These are phyloP conservation scores for Brachyalestes nurse DNA, from an alignment of 2,797 vertebrate species.

Conservation along the genomic window DNA sequence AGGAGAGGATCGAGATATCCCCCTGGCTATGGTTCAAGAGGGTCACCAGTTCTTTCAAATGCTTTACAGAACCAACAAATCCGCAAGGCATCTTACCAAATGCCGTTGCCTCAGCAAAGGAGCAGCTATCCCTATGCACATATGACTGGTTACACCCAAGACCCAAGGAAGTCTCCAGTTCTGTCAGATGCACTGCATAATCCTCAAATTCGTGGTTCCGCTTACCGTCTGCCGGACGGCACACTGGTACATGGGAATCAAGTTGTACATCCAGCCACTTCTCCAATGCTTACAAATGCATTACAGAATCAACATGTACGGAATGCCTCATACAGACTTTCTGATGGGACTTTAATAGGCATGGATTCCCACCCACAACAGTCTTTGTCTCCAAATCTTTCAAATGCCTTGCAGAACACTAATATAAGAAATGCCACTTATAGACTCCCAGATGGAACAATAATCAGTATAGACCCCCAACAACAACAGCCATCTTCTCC, in stretches of 20 bases:
- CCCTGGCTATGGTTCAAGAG: conserved; percentile 44
- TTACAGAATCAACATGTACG: conserved; percentile 54
- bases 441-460: conserved; percentile 76
- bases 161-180: conserved; percentile 51
- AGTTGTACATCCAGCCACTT: conserved; percentile 34
- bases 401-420: conserved; percentile 75
- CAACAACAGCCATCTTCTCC: conserved; percentile 75
- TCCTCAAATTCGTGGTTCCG: conserved; percentile 49
- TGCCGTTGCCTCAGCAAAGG: conserved; percentile 32
- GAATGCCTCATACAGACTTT: conserved; percentile 71
- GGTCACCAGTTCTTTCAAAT: conserved; percentile 58
- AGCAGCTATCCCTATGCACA: conserved; percentile 35
- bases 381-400: conserved; percentile 73
- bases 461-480: conserved; percentile 62
- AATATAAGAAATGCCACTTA: conserved; percentile 72
- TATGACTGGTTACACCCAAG: conserved; percentile 32
- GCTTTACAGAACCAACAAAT: conserved; percentile 68
- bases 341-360: conserved; percentile 76
- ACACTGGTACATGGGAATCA: conserved; percentile 48
- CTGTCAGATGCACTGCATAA: conserved; percentile 59
- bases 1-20: conserved; percentile 43
- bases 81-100: conserved; percentile 58
- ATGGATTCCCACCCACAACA: conserved; percentile 75
- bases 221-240: conserved; percentile 49
- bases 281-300: conserved; percentile 53